phyloP scores from a whole-genome alignment of 2,113 vertebrate genomes.

The Bufo bufo region DNA sequence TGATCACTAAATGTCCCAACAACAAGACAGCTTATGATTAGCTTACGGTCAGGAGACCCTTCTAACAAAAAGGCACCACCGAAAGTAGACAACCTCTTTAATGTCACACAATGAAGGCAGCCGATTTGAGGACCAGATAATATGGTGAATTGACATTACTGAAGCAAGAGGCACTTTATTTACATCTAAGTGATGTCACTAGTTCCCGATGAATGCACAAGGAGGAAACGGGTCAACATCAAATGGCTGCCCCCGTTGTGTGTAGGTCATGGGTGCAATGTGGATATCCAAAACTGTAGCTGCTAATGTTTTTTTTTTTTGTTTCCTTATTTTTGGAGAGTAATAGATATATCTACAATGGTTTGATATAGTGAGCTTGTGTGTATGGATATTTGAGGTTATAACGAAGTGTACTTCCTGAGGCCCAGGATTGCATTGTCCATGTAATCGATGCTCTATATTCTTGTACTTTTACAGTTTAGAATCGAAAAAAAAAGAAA shows the following conservation, averaged over 20 bases:
- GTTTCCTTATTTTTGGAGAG: background rate
- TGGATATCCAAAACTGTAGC: slow-evolving; percentile 17
- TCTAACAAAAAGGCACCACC: background rate
- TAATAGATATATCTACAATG: slow-evolving; percentile 39
- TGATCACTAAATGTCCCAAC: background rate
- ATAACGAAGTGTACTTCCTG: slow-evolving; percentile 63
- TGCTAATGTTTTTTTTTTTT: slow-evolving; percentile 20
- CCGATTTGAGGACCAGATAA: background rate
- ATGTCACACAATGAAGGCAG: slow-evolving; percentile 29
- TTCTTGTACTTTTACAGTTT: slow-evolving; percentile 67
- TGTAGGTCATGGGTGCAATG: background rate
- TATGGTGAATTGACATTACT: background rate
- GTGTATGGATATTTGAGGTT: slow-evolving; percentile 57
- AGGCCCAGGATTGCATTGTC: slow-evolving; percentile 64
- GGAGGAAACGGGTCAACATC: background rate
- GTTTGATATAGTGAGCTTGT: slow-evolving; percentile 64
- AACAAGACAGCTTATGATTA: no score
- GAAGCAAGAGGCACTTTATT: slow-evolving; percentile 1
- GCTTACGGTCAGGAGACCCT: background rate
- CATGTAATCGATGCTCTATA: slow-evolving; percentile 63
- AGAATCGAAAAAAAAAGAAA: slow-evolving; percentile 59
- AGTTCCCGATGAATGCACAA: background rate
- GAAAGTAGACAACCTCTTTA: slow-evolving; percentile 2
- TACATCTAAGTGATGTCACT: background rate
- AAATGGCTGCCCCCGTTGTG: background rate